Percentiles rank a stretch among this genome's conserved stretches.
These are phyloP conservation scores for Eulimnadia texana DNA, from an alignment of 1,140 invertebrate species.

Conservation along the genomic window DNA sequence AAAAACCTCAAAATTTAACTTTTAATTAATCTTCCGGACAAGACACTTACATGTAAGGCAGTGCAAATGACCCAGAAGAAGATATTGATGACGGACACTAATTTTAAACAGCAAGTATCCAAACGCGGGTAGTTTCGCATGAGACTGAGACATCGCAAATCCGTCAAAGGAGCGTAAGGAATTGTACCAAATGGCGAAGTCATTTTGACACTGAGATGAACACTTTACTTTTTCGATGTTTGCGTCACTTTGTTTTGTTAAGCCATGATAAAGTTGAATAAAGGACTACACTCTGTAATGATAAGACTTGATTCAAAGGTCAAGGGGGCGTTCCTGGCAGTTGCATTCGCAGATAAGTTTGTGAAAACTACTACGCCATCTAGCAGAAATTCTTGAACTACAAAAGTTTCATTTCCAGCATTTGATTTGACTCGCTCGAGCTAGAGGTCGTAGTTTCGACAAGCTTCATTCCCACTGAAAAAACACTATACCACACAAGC, in stretches of 20 bases:
- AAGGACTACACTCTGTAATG: not conserved
- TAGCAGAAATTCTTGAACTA: not conserved
- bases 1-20: not conserved
- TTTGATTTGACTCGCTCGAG: no score
- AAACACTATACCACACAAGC: no score
- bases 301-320: not conserved
- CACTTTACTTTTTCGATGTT: no score
- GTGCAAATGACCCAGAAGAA: not conserved
- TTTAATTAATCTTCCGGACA: not conserved
- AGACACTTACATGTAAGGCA: not conserved
- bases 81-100: not conserved
- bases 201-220: not conserved
- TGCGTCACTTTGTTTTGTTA: no score
- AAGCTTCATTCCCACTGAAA: no score
- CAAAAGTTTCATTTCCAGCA: not conserved
- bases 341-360: no score
- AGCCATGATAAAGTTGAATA: not conserved
- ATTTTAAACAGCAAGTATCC: not conserved
- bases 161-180: not conserved
- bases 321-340: no score
- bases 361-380: no score
- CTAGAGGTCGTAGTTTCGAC: no score
- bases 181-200: not conserved
- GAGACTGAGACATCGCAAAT: no score
- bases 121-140: not conserved